A percentile compares a stretch with the other conserved stretches of the same genome.
phyloP scores from a whole-genome alignment of 2,797 vertebrate species.

The Bovichtus diacanthus region DNA sequence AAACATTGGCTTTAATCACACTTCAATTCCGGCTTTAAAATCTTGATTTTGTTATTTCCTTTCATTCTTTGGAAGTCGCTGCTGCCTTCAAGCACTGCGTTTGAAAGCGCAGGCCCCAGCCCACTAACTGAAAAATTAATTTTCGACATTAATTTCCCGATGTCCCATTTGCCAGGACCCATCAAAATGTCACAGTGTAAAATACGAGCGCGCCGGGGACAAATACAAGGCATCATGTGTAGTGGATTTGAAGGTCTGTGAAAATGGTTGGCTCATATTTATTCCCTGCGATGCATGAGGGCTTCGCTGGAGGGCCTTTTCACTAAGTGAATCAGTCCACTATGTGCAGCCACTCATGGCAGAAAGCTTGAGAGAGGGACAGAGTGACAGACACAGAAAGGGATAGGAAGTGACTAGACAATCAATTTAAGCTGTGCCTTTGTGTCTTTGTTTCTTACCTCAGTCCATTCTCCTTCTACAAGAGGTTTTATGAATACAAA shows the following conservation, averaged over 20 bases:
- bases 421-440: slow-evolving; percentile 63
- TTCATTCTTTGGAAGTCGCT: slow-evolving; percentile 30
- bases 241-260: slow-evolving; percentile 47
- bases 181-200: slow-evolving; percentile 46
- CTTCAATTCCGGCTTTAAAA: slow-evolving; percentile 13
- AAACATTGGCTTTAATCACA: slow-evolving; percentile 19
- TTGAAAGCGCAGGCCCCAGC: slow-evolving; percentile 17
- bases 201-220: slow-evolving; percentile 24
- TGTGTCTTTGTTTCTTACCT: slow-evolving; percentile 59
- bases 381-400: slow-evolving; percentile 57
- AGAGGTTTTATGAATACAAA: slow-evolving; percentile 18
- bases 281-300: slow-evolving; percentile 58
- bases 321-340: slow-evolving; percentile 78
- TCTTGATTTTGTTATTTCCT: slow-evolving; percentile 1
- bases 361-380: slow-evolving; percentile 55
- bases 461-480: slow-evolving; percentile 4
- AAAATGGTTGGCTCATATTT: slow-evolving; percentile 68
- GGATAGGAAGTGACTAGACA: slow-evolving; percentile 66
- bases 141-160: slow-evolving; percentile 44
- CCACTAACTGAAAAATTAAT: slow-evolving; percentile 48
- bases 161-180: slow-evolving; percentile 37
- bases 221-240: slow-evolving; percentile 24
- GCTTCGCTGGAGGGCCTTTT: slow-evolving; percentile 72
- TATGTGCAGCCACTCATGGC: slow-evolving; percentile 76
- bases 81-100: slow-evolving; percentile 10